Percentiles rank a stretch among this genome's conserved stretches.
phyloP scores from a whole-genome alignment of 30 jellyfish, hydroid and myxozoan genomes.

The Hydra vulgaris region DNA sequence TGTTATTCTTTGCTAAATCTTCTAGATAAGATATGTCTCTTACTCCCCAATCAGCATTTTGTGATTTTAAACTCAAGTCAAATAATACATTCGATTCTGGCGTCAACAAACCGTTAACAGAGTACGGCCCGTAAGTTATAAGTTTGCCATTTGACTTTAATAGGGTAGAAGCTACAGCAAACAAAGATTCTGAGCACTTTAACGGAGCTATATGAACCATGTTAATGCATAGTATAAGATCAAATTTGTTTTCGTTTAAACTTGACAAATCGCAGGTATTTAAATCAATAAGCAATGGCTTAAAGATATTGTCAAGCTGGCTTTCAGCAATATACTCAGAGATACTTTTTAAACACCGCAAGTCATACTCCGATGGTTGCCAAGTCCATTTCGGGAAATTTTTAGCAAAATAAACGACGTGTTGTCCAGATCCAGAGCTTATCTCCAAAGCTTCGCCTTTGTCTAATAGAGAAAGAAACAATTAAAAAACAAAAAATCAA shows the following conservation, averaged over 20 bases:
- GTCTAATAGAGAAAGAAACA: conserved; percentile 6
- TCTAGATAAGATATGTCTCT: conserved; percentile 9
- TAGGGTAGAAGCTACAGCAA: conserved; percentile 7
- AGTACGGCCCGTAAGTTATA: conserved; percentile 23
- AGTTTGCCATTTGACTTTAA: conserved; percentile 18
- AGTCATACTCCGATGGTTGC: conserved; percentile 21
- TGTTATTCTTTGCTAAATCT: conserved; percentile 5
- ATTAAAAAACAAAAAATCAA: not conserved
- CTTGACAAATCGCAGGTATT: not conserved
- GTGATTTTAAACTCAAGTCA: conserved; percentile 10
- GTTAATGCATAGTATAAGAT: conserved; percentile 10
- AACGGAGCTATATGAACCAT: conserved; percentile 17
- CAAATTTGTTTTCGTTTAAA: conserved; percentile 4
- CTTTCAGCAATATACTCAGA: conserved; percentile 4
- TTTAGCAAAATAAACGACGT: conserved; percentile 12
- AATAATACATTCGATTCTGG: conserved; percentile 16
- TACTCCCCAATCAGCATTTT: conserved; percentile 18
- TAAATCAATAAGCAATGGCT: conserved; percentile 9
- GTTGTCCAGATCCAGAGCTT: conserved; percentile 28
- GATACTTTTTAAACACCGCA: conserved; percentile 6
- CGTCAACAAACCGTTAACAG: conserved; percentile 24
- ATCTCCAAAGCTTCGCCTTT: conserved; percentile 19
- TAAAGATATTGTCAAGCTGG: not conserved
- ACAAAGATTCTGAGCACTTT: not conserved
- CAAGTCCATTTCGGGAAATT: conserved; percentile 19